Evolutionary conservation across 2,113 vertebrate species (phyloP), one percentile per base, ranked within the genome.

Genomic region (Callipepla squamata): DNA sequence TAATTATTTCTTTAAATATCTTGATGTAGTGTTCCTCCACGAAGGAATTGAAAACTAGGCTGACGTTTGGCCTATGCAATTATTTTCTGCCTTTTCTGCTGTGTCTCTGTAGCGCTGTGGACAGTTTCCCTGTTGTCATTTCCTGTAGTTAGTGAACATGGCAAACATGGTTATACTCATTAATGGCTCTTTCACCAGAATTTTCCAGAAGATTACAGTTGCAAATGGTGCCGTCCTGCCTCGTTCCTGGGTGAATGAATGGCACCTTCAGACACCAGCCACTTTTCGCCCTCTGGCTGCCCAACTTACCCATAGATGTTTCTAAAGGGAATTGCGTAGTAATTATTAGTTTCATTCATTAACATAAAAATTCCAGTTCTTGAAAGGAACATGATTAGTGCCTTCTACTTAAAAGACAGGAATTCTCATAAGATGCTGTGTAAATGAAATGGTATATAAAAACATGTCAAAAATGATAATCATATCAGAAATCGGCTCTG

Each of bases 261-360:
- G 13, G 50, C 23, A n/a, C 48, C 45, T 67, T 90, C 66, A 48
- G 88, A 67, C 22, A 74, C 80, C 20, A 62, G 11, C 20, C 13
- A 5, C 28, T 92, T 89, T 74, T 74, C 26, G 25, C 22, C 21
- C 57, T 76, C 61, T 53, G n/a, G 22, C 13, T 28, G 20, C n/a
- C 53, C n/a, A 53, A 42, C 65, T 80, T 75, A 21, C 30, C 47
- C 21, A 17, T 59, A 59, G 19, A 36, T 81, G 26, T 74, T 83
- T 81, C 72, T 59, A 38, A 69, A 40, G 36, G 62, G 66, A 89
- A 59, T 2, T n/a, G 36, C 42, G 45, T 68, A 45, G 53, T 85
- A 70, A 65, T 75, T 89, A 92, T 80, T 88, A 53, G 74, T 58
- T 72, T 84, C 75, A 68, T 66, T 91, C 15, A 25, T 86, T 78